Evolutionary conservation across 2,113 vertebrate species (phyloP), one percentile per base, ranked within the genome.

Genomic region (Xenopus laevis): DNA sequence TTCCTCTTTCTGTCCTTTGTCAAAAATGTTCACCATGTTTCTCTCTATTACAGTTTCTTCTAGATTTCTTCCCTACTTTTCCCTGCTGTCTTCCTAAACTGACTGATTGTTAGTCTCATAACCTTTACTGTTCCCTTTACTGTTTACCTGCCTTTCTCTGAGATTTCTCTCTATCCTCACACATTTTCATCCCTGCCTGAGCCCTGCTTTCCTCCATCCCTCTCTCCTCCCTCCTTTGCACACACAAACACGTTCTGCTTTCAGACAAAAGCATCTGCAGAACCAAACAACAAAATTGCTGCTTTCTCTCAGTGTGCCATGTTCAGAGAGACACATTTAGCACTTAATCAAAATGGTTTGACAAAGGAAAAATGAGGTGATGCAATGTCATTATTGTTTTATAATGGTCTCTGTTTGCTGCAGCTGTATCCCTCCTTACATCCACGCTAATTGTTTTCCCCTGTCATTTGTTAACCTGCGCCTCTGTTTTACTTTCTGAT

Each of bases 401-500:
- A 83, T 87, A 89, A 91, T 87, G 62, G 69, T 81, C 73, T 86
- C 84, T 84, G 87, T 91, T 91, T 87, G 84, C 89, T 88, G 83
- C 33, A n/a, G 15, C 83, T 66, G 82, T 78, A 82, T 83, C 79
- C 82, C 74, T 53, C 1, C 81, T 85, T 82, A 84, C 81, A 47
- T 83, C 80, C 85, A 80, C 69, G 77, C 74, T 89, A 90, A 90
- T 90, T 88, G 83, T 88, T 87, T 86, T 77, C 47, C 4, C 83
- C 84, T 88, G 68, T 83, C 85, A 87, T 89, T 90, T 89, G 84
- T 88, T 89, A 91, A 79, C 77, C 81, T 85, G 85, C 85, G 86
- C 81, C 84, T 82, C 74, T 83, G 79, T 90, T 82, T 88, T 87
- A 88, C 88, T 88, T 89, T 90, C 88, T 90, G 88, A 91, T 90